phyloP scores from a whole-genome alignment of 2,797 vertebrate genomes.

The Eidolon dupreanum region DNA sequence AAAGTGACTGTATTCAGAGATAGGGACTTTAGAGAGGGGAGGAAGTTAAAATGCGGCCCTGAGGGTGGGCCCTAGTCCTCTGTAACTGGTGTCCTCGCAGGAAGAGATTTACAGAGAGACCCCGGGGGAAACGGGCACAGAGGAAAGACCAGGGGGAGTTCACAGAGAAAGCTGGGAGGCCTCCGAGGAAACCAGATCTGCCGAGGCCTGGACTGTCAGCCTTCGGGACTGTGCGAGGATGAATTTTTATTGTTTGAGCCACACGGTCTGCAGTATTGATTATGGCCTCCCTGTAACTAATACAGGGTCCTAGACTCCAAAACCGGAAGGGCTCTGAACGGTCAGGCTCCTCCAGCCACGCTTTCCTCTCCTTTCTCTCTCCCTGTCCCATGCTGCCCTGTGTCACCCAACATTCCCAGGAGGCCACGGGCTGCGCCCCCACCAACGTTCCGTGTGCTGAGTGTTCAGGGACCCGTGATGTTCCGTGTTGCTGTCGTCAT shows the following conservation, averaged over 20 bases:
- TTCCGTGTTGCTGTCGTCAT: not conserved
- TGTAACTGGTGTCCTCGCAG: not conserved
- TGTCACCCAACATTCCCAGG: not conserved
- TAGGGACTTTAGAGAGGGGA: not conserved
- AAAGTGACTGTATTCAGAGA: not conserved
- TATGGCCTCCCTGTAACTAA: too few relatives aligned
- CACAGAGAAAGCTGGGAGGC: not conserved
- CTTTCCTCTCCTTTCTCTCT: not conserved
- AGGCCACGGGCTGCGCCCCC: not conserved
- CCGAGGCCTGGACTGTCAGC: fast-evolving
- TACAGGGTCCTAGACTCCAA: not conserved
- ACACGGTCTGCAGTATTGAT: too few relatives aligned
- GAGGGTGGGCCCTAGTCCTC: not conserved
- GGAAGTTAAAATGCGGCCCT: not conserved
- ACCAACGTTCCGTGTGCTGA: not conserved
- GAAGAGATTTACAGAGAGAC: not conserved
- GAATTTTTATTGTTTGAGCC: fast-evolving
- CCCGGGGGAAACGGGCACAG: fast-evolving
- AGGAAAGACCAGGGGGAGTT: not conserved
- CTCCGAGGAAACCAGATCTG: too few relatives aligned
- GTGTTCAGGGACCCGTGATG: not conserved
- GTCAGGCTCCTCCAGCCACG: not conserved
- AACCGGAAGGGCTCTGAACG: not conserved
- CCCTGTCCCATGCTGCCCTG: not conserved
- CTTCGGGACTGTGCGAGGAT: not conserved